Base-by-base conservation (phyloP, 2,113 vertebrate species). In the Sula dactylatra region DNA sequence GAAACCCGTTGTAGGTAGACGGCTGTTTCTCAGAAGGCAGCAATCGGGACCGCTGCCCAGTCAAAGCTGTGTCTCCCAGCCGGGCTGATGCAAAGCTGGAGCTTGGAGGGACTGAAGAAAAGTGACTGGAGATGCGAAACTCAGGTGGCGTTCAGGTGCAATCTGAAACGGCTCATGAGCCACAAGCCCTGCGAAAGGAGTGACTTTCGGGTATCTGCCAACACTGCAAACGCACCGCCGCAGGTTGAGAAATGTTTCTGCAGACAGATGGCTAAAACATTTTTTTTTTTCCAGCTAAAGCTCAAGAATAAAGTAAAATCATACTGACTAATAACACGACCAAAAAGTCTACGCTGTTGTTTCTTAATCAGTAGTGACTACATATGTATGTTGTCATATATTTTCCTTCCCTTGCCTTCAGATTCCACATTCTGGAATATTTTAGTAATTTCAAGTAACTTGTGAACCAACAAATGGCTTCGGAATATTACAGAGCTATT, bases 191-290 rank as follows among this genome's bases (percentile, higher is more conserved):
- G 50, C 8, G 61, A 27, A 47, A 32, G 27, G 18, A 74, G 40
- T 9, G 31, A 26, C 49, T 66, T 38, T 42, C 3, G 16, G 72
- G 49, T 77, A 25, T 13, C 47, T 76, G 90, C 88, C 82, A 90
- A 11, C 66, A 17, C 71, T 9, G 70, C 77, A 62, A 81, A 78
- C 3, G 17, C 27, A 4, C 44, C 34, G 7, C 59, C 2, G 2
- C 61, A 55, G 38, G 27, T 2, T 3, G 8, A 49, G 66, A 15
- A 38, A 34, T 5, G 31, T 8, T 85, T 73, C 44, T 82, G 58
- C 71, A 82, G 76, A 29, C 95, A 94, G 92, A 93, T 83, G 76
- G 96, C 65, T 86, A 50, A 59, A 72, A 15, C 71, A 32, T 36
- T n/a, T 47, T 87, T 82, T 91, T 44, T 45, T 47, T 82, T 64